A percentile compares a stretch with the other conserved stretches of the same genome.
Evolutionary conservation across 2,888 invertebrate species (phyloP).

Genomic region (Caenorhabditis angaria): DNA sequence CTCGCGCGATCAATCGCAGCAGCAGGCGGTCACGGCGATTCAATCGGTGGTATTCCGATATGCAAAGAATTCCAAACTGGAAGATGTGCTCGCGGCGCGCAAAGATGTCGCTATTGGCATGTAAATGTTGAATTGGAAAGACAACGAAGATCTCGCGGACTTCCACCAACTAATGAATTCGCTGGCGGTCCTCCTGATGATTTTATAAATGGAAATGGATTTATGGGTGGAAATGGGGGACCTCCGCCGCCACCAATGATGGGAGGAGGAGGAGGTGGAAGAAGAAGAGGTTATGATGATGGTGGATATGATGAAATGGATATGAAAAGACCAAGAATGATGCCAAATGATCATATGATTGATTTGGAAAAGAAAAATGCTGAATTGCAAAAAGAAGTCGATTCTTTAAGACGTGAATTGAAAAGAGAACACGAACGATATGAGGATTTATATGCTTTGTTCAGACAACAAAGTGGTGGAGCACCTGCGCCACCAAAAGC

Average conservation of each 20-base stretch:
- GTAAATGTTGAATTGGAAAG: conserved; percentile 69
- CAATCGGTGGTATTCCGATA: conserved; percentile 70
- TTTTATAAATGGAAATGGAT: neutral
- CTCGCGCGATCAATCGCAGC: conserved; percentile 73
- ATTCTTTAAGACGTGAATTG: conserved; percentile 60
- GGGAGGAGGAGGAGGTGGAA: conserved; percentile 26
- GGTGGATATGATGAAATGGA: conserved; percentile 28
- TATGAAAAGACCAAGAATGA: conserved; percentile 41
- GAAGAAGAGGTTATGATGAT: conserved; percentile 29
- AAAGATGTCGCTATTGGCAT: conserved; percentile 72
- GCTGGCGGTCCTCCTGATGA: conserved; percentile 6
- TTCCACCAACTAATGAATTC: conserved; percentile 73
- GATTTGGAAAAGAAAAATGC: conserved; percentile 60
- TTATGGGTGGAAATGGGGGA: conserved; percentile 9
- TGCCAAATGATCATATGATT: neutral
- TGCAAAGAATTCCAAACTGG: conserved; percentile 72
- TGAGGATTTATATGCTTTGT: conserved; percentile 64
- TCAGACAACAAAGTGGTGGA: conserved; percentile 54
- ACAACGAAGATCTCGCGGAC: conserved; percentile 73
- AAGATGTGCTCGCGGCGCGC: conserved; percentile 64
- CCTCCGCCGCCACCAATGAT: too few relatives aligned
- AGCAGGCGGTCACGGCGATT: conserved; percentile 69
- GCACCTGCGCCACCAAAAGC: conserved; percentile 34
- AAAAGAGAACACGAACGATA: conserved; percentile 64
- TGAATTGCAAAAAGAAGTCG: conserved; percentile 60